Evolutionary conservation across 23 tunicate species (phyloP), one percentile per base, ranked within the genome.

Genomic region (Aplidium turbinatum): DNA sequence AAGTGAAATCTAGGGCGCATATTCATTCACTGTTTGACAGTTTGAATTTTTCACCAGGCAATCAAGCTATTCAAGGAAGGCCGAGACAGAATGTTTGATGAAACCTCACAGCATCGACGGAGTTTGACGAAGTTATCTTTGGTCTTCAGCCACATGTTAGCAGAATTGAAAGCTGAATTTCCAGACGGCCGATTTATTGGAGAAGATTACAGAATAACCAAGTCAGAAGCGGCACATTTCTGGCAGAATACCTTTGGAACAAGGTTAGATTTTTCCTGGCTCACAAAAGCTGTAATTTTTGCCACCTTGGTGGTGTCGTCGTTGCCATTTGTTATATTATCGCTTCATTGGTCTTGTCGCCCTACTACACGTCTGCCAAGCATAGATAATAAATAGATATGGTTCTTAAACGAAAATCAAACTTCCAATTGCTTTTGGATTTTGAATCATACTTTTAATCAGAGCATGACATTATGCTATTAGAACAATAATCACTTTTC

Each of bases 81-180:
- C 16, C 66, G 82, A 46, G 97, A 90, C 7, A 73, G 84, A 73
- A 91, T 91, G 86, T 91, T 91, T 69, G 97, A 91, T 38, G 97
- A 91, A 68, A 55, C 76, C 29, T 91, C 97, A 2, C 82, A 79
- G 35, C 74, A 79, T 35, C 62, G 97, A 27, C 67, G 97, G 31
- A 80, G 86, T 27, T 47, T 91, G 4, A 91, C 97, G 22, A 91
- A 91, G 39, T 73, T 84, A 0, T 91, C 93, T 21, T 78, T 86
- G 50, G 82, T 93, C 32, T 94, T 94, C 79, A 95, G 99, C 68
- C 99, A 95, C 86, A 95, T 95, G 96, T 67, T 95, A 5, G 96
- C 96, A n/a, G 99, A 95, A 66, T 42, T 95, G 21, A 95, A 95
- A 68, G 99, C 96, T 31, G 86, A 83, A 68, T 95, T 84, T 57